Evolutionary conservation across 2,888 invertebrate species (phyloP).

Genomic region (Aelia acuminata): DNA sequence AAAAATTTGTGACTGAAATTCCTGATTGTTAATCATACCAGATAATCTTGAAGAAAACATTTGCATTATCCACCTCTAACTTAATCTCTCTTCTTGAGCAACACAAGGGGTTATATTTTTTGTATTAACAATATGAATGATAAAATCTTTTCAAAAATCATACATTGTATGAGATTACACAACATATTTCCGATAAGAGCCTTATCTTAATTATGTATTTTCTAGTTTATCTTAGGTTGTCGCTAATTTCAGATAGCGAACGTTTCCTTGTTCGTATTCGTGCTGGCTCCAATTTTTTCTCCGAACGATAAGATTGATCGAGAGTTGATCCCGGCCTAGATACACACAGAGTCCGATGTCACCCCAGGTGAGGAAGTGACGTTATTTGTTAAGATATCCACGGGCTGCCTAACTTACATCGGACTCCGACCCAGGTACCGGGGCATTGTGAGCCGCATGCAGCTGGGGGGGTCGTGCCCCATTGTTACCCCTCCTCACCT

Average conservation of each 20-base stretch:
- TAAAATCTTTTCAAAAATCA: too few relatives aligned
- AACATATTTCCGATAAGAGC: too few relatives aligned
- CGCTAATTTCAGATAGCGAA: slow-evolving; percentile 17
- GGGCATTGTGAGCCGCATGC: slow-evolving; percentile 2
- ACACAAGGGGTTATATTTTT: too few relatives aligned
- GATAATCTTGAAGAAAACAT: too few relatives aligned
- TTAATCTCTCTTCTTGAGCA: too few relatives aligned
- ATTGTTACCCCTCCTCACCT: slow-evolving; percentile 47
- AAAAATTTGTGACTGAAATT: too few relatives aligned
- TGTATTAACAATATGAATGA: too few relatives aligned
- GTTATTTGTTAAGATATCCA: background rate
- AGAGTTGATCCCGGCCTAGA: background rate
- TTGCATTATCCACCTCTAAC: too few relatives aligned
- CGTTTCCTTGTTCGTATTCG: slow-evolving; percentile 22
- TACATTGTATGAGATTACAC: too few relatives aligned
- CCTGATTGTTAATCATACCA: too few relatives aligned
- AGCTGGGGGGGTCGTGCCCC: slow-evolving; percentile 55
- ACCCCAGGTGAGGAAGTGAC: background rate
- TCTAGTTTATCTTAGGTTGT: background rate
- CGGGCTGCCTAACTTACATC: background rate
- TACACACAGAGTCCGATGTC: background rate
- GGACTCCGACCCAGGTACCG: background rate
- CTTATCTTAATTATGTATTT: slow-evolving; percentile 43
- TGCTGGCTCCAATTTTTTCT: background rate
- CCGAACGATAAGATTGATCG: background rate